A percentile compares a stretch with the other conserved stretches of the same genome.
Evolutionary conservation across 92 coral and sea anemone species (phyloP).

Genomic region (Palythoa grandis): DNA sequence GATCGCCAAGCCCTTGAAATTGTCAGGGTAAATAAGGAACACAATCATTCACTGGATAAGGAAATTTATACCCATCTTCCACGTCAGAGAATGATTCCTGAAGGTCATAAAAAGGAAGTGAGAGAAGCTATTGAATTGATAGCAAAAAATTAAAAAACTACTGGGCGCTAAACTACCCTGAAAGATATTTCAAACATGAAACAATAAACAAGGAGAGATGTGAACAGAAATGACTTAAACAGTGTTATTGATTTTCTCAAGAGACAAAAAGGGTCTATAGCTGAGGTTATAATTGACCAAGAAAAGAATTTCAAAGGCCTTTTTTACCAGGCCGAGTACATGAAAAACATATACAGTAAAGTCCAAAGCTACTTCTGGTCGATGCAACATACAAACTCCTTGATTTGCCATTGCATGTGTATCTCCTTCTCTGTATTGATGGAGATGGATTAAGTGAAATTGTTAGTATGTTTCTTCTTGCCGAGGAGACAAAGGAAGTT

Average conservation of each 20-base stretch:
- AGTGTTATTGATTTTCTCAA: constrained; percentile 39
- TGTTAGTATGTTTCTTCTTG: constrained; percentile 63
- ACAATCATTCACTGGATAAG: constrained; percentile 52
- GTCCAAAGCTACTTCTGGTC: constrained; percentile 57
- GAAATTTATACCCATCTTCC: constrained; percentile 51
- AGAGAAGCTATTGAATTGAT: constrained; percentile 53
- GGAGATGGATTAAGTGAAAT: constrained; percentile 69
- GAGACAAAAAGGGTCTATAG: constrained; percentile 48
- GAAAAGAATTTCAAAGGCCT: constrained; percentile 74
- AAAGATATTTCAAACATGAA: constrained; percentile 62
- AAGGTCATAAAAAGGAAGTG: constrained; percentile 31
- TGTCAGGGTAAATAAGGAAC: constrained; percentile 46
- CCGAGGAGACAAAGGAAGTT: constrained; percentile 65
- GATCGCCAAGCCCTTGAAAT: constrained; percentile 70
- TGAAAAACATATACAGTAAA: constrained; percentile 50
- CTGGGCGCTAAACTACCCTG: constrained; percentile 19
- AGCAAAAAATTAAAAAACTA: constrained; percentile 46
- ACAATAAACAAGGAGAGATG: constrained; percentile 43
- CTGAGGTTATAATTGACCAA: constrained; percentile 56
- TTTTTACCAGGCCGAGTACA: constrained; percentile 55
- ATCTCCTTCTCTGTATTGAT: constrained; percentile 59
- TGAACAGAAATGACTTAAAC: constrained; percentile 49
- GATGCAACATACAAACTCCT: constrained; percentile 64
- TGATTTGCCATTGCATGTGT: constrained; percentile 53
- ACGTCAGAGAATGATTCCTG: constrained; percentile 38